Conservation (phyloP, 2,888 invertebrate species). For the Zele albiditarsus region DNA sequence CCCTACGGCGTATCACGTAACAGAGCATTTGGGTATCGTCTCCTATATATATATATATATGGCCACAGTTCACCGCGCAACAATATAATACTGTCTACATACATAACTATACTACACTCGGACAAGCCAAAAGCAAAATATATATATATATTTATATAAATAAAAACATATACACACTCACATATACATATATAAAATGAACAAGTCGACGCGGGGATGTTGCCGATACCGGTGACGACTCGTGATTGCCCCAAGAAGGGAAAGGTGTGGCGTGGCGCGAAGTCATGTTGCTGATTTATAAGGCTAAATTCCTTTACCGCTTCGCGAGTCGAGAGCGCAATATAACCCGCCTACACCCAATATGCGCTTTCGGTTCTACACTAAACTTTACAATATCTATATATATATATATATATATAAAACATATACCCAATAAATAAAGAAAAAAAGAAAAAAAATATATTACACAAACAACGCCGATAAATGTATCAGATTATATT, state of each 20-base stretch:
- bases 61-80: background rate
- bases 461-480: no score
- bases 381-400: constrained; percentile 13
- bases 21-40: constrained; percentile 47
- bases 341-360: constrained; percentile 28
- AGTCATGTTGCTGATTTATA: constrained; percentile 73
- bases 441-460: no score
- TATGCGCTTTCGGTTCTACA: constrained; percentile 21
- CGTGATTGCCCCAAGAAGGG: constrained; percentile 74
- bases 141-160: background rate
- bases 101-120: background rate
- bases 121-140: constrained; percentile 18
- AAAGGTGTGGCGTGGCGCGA: constrained; percentile 71
- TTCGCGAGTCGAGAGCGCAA: constrained; percentile 41
- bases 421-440: no score
- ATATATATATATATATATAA: constrained; percentile 17
- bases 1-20: constrained; percentile 55
- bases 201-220: constrained; percentile 62
- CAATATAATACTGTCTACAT: background rate
- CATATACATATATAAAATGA: constrained; percentile 2
- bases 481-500: background rate
- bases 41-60: constrained; percentile 34
- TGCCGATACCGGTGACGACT: constrained; percentile 72
- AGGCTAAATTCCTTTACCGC: constrained; percentile 70
- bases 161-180: background rate